Base-by-base conservation (phyloP, 30 jellyfish, hydroid and myxozoan genomes). In the Mastigias papua region DNA sequence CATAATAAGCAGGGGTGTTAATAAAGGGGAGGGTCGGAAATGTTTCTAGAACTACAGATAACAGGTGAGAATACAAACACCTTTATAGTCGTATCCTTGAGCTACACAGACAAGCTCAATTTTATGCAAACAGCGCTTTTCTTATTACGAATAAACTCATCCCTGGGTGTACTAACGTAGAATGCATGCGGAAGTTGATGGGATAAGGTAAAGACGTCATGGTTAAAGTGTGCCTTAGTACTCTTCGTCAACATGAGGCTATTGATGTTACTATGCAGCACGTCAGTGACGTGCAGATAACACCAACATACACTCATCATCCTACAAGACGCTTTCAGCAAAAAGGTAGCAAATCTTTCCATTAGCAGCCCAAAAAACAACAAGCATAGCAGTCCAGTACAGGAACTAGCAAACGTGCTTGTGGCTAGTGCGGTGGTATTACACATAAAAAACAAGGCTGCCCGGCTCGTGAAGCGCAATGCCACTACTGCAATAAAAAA, bases 11-110 rank as follows among this genome's bases (percentile, higher is more conserved):
- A n/a, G n/a, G n/a, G n/a, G n/a, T n/a, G n/a, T n/a, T n/a, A n/a
- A n/a, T n/a, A n/a, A n/a, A n/a, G n/a, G 78, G 11, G 88, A 76
- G 80, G 88, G 54, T 4, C 10, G 88, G n/a, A 85, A 76, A 76
- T 86, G 48, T 23, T 76, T 76, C 78, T 48, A 76, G 50, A 42
- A 48, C 26, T 17, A 85, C 77, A 76, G 60, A 76, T 49, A 22
- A 8, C 48, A 76, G 78, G 78, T 31, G 79, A 76, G 58, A 57
- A 26, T 49, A 49, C 77, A 30, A 76, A 86, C 35, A 76, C 88
- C 22, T 76, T 51, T 76, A 28, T 33, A 27, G 69, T 51, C 51
- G 80, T 23, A 76, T 49, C 57, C 46, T 76, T 73, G 88, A 76
- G 34, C 50, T 76, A 29, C 80, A 76, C 28, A 28, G 62, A 48